Percentiles rank a stretch among this genome's conserved stretches.
Conservation (phyloP, 2,888 invertebrate species). For the Molanna angustata region DNA sequence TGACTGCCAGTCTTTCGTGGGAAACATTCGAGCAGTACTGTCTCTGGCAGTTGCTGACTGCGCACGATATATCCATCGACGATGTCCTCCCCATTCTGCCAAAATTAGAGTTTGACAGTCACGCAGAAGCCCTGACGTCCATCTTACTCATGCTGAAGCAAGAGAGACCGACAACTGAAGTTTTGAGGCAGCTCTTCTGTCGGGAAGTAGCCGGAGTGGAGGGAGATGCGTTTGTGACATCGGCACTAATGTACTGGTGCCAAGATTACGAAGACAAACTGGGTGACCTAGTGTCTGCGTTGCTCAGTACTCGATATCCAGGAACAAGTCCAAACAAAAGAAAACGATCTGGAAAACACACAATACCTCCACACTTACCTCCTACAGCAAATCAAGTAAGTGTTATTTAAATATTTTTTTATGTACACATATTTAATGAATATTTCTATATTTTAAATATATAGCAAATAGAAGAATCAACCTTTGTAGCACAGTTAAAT, state of each 20-base stretch:
- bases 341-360: conserved; percentile 77
- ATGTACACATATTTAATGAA: too few species aligned
- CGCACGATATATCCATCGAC: conserved; percentile 92
- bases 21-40: conserved; percentile 97
- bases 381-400: conserved; percentile 74
- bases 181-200: conserved; percentile 79
- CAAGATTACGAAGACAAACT: conserved; percentile 88
- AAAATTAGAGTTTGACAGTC: conserved; percentile 77
- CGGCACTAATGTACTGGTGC: conserved; percentile 92
- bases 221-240: conserved; percentile 85
- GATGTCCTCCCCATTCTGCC: conserved; percentile 74
- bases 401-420: conserved; percentile 31
- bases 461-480: too few species aligned
- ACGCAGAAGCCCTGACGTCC: conserved; percentile 90
- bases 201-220: conserved; percentile 67
- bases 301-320: conserved; percentile 79
- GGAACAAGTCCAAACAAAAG: conserved; percentile 88
- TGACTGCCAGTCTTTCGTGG: conserved; percentile 87
- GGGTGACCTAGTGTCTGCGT: conserved; percentile 73
- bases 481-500: too few species aligned
- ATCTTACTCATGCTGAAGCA: conserved; percentile 88
- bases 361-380: conserved; percentile 64
- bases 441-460: too few species aligned
- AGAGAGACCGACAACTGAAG: conserved; percentile 84
- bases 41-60: conserved; percentile 93